These are phyloP conservation scores for Huso huso DNA, from an alignment of 2,797 vertebrate genomes.

Conservation along the genomic window DNA sequence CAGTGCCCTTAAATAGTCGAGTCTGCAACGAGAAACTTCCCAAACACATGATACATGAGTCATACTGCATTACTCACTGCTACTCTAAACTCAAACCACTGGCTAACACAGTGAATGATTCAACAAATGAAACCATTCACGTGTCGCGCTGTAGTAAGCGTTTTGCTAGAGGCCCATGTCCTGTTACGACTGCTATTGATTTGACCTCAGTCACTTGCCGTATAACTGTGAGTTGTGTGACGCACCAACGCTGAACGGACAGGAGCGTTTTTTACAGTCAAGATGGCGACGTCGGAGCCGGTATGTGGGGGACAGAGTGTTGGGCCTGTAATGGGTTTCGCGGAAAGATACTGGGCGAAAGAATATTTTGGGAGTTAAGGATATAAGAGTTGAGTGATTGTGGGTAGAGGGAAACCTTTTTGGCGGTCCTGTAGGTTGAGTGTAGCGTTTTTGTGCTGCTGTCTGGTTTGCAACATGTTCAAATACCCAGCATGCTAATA, in stretches of 20 bases:
- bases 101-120: too few relatives aligned
- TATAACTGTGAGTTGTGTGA: constrained; percentile 45
- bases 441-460: background rate
- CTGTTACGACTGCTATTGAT: background rate
- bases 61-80: too few relatives aligned
- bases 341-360: too few relatives aligned
- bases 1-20: too few relatives aligned
- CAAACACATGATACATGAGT: too few relatives aligned
- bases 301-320: constrained; percentile 49
- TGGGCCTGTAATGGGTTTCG: constrained; percentile 6
- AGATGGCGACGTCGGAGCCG: constrained; percentile 80
- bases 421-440: too few relatives aligned
- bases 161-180: background rate
- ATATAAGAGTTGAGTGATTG: too few relatives aligned
- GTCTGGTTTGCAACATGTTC: constrained; percentile 15
- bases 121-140: background rate
- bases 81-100: too few relatives aligned
- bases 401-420: too few relatives aligned
- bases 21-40: too few relatives aligned
- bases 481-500: constrained; percentile 17
- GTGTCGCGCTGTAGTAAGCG: background rate
- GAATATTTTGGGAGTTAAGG: too few relatives aligned
- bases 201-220: constrained; percentile 34
- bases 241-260: constrained; percentile 50
- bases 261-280: constrained; percentile 55